Evolutionary conservation across 64 coral and sea anemone species (phyloP).

Genomic region (Montipora capricornis): DNA sequence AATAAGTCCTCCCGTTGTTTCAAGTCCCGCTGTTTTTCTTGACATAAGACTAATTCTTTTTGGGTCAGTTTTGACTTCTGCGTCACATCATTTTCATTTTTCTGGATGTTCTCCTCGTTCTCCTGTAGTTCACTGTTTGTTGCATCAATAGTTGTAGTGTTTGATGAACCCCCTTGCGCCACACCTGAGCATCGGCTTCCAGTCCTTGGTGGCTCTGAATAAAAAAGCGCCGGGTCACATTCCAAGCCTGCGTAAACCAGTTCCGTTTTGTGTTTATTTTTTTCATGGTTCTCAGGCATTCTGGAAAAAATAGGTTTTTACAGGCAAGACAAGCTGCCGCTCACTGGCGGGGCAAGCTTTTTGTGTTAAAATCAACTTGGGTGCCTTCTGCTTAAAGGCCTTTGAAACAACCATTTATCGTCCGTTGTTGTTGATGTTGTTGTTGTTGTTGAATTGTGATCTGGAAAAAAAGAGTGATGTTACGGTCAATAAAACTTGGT

Average conservation of each 20-base stretch:
- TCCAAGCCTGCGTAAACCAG: neutral
- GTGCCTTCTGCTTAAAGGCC: neutral
- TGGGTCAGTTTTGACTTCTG: neutral
- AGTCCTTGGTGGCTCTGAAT: neutral
- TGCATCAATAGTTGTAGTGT: neutral
- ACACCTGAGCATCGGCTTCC: neutral
- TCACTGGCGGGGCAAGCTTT: neutral
- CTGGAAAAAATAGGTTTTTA: neutral
- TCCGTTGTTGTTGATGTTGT: neutral
- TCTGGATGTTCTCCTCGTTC: neutral
- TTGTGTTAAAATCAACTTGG: neutral
- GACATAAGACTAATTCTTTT: neutral
- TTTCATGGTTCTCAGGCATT: conserved; percentile 39
- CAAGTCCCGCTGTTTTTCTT: neutral
- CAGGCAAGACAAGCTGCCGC: neutral
- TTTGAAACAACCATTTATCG: neutral
- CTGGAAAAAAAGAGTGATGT: neutral
- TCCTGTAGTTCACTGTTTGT: neutral
- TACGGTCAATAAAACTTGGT: neutral
- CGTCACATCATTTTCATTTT: neutral
- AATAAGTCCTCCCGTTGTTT: neutral
- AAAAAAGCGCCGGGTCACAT: neutral
- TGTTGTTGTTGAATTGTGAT: neutral
- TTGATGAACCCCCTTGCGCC: neutral
- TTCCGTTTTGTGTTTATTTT: neutral